Conservation (phyloP, 2,113 vertebrate genomes). For the Eurypyga helias region DNA sequence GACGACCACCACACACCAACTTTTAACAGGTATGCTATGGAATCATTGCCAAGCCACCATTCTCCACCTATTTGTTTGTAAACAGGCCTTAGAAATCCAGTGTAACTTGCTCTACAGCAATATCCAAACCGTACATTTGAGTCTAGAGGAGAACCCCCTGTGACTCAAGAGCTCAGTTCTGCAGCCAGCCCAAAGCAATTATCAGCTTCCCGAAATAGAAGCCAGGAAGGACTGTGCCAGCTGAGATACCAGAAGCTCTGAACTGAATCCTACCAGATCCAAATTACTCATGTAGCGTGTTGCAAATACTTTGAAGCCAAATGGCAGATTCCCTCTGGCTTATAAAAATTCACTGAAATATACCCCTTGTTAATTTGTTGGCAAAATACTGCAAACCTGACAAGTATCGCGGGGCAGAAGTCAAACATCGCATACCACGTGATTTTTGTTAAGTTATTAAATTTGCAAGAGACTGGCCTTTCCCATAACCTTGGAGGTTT, state of each 20-base stretch:
- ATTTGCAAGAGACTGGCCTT: not conserved
- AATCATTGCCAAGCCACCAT: not conserved
- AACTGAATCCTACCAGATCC: not conserved
- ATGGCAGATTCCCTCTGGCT: not conserved
- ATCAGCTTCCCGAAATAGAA: not conserved
- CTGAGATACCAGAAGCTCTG: not conserved
- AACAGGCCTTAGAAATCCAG: not conserved
- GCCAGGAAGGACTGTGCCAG: not conserved
- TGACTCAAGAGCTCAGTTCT: not conserved
- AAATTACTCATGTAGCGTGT: fast-evolving
- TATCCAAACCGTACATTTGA: not conserved
- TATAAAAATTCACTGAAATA: not conserved
- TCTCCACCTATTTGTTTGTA: not conserved
- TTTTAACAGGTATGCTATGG: not conserved
- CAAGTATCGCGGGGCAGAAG: not conserved
- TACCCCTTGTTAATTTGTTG: not conserved
- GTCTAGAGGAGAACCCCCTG: not conserved
- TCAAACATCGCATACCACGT: not conserved
- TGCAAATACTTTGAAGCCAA: not conserved
- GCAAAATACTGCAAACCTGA: not conserved
- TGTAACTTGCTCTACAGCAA: not conserved
- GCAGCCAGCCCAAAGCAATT: not conserved
- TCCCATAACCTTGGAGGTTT: not conserved
- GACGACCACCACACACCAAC: fast-evolving
- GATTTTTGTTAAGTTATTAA: not conserved